Conservation (phyloP, 2,888 invertebrate genomes). For the Troilus luridus region DNA sequence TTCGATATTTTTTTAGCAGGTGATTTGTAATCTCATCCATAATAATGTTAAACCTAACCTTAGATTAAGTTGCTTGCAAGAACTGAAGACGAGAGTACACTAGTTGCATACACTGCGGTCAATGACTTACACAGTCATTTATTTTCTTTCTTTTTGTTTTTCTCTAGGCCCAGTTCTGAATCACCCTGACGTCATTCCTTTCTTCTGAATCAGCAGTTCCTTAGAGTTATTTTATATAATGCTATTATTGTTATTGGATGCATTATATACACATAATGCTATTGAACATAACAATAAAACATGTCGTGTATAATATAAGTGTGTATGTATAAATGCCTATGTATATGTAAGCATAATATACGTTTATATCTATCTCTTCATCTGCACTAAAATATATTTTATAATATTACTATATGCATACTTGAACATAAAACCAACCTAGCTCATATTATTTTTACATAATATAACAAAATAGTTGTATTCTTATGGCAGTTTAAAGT, state of each 20-base stretch:
- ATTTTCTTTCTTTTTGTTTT: background rate
- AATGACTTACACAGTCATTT: background rate
- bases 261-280: too few species aligned
- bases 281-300: too few species aligned
- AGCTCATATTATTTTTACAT: too few species aligned
- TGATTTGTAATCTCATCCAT: background rate
- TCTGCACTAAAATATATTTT: too few species aligned
- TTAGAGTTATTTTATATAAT: background rate
- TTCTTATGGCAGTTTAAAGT: too few species aligned
- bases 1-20: too few species aligned
- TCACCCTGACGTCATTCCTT: background rate
- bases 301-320: too few species aligned
- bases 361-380: background rate
- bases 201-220: background rate
- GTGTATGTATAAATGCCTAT: too few species aligned
- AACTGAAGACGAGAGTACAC: background rate
- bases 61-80: background rate
- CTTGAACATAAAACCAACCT: too few species aligned
- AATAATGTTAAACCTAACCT: background rate
- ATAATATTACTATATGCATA: too few species aligned
- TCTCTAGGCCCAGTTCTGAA: background rate
- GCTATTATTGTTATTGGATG: background rate
- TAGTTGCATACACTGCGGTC: background rate
- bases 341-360: too few species aligned
- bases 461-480: too few species aligned